phyloP scores from a whole-genome alignment of 1,140 invertebrate genomes.

The Drosophila navojoa region DNA sequence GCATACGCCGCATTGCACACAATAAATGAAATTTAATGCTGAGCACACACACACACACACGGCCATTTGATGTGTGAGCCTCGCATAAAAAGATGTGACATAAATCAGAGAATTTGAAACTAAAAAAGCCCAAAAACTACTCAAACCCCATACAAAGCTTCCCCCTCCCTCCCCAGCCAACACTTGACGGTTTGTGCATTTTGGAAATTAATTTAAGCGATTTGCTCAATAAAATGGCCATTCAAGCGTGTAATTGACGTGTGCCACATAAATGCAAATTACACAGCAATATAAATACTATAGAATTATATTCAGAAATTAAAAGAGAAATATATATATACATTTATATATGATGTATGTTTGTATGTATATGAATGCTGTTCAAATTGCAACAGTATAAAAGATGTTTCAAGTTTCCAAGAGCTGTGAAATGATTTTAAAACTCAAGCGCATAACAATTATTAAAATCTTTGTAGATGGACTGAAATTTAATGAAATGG shows the following conservation, averaged over 20 bases:
- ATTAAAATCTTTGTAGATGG: too few relatives aligned
- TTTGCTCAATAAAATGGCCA: conserved; percentile 54
- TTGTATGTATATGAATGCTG: too few relatives aligned
- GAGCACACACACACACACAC: not conserved
- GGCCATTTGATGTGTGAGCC: not conserved
- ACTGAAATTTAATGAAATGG: too few relatives aligned
- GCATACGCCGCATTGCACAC: conserved; percentile 67
- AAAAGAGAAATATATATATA: too few relatives aligned
- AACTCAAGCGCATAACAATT: too few relatives aligned
- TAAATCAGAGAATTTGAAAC: conserved; percentile 34
- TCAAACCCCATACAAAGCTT: not conserved
- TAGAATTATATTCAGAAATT: not conserved
- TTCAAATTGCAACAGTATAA: too few relatives aligned
- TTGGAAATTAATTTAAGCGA: conserved; percentile 63
- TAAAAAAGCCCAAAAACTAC: conserved; percentile 6
- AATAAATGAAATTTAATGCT: conserved; percentile 57
- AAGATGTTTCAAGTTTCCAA: too few relatives aligned
- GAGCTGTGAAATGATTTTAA: too few relatives aligned
- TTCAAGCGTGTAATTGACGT: conserved; percentile 47
- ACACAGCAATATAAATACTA: not conserved
- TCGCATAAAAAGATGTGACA: conserved; percentile 5
- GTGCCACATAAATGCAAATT: conserved; percentile 21
- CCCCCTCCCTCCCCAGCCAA: too few relatives aligned
- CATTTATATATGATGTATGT: too few relatives aligned
- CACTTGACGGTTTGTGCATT: conserved; percentile 24